Evolutionary conservation across 2,888 invertebrate genomes (phyloP).

Genomic region (Autographa gamma): DNA sequence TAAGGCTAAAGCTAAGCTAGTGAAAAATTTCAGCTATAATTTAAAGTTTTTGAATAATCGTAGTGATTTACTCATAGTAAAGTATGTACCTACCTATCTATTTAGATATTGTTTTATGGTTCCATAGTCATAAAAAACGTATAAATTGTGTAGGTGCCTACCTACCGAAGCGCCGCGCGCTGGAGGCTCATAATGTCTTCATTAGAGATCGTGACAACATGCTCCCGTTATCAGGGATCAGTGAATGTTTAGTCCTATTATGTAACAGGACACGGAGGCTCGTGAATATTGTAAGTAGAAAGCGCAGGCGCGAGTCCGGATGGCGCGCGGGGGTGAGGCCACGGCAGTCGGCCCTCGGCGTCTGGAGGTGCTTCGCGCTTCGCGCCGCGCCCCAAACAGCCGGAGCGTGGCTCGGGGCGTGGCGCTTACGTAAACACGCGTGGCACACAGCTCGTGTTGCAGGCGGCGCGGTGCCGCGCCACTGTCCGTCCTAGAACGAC

Average conservation of each 20-base stretch:
- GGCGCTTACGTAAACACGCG: conserved; percentile 89
- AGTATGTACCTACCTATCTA: too few species aligned
- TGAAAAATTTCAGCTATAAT: too few species aligned
- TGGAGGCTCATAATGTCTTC: neutral
- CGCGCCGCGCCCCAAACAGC: conserved; percentile 87
- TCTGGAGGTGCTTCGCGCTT: conserved; percentile 85
- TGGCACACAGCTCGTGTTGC: conserved; percentile 74
- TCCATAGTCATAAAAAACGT: too few species aligned
- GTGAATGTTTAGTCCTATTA: conserved; percentile 77
- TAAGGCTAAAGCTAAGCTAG: too few species aligned
- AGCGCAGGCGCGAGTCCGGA: conserved; percentile 78
- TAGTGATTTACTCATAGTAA: too few species aligned
- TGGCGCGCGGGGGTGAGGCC: conserved; percentile 72
- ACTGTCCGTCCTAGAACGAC: conserved; percentile 85
- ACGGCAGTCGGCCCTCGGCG: conserved; percentile 88
- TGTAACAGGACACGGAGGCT: conserved; percentile 81
- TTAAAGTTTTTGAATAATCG: too few species aligned
- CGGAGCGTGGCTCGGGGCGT: conserved; percentile 88
- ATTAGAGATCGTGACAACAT: conserved; percentile 35
- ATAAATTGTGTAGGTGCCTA: too few species aligned
- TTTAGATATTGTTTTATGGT: too few species aligned
- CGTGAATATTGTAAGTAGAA: conserved; percentile 71
- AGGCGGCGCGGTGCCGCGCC: conserved; percentile 83
- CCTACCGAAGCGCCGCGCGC: neutral
- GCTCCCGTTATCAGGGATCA: conserved; percentile 62